These are phyloP conservation scores for Lacanobia wlatinum DNA, from an alignment of 2,888 invertebrate species.

Conservation along the genomic window DNA sequence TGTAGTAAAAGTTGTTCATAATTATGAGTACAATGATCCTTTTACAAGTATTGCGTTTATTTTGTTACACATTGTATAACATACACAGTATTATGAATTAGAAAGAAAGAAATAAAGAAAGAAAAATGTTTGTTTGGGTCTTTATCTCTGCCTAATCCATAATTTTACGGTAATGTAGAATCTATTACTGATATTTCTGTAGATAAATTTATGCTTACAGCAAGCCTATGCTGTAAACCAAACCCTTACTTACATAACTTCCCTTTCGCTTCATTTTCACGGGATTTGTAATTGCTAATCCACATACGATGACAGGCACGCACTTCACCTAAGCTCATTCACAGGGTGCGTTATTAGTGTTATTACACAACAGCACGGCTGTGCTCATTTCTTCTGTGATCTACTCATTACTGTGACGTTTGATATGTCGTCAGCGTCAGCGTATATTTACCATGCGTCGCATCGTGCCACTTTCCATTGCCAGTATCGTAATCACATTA, in stretches of 20 bases:
- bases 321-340: neutral
- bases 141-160: too few relatives aligned
- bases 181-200: neutral
- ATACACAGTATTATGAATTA: too few relatives aligned
- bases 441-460: slow-evolving; percentile 13
- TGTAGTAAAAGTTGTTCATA: too few relatives aligned
- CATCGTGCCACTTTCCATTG: slow-evolving; percentile 30
- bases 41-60: too few relatives aligned
- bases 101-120: too few relatives aligned
- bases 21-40: too few relatives aligned
- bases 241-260: neutral
- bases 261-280: neutral
- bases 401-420: slow-evolving; percentile 47
- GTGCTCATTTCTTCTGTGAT: slow-evolving; percentile 16
- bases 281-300: neutral
- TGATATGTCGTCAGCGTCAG: slow-evolving; percentile 20
- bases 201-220: neutral
- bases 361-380: slow-evolving; percentile 1
- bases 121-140: too few relatives aligned
- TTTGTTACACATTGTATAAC: too few relatives aligned
- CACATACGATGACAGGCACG: neutral
- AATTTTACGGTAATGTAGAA: neutral
- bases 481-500: slow-evolving; percentile 46
- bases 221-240: too few relatives aligned
- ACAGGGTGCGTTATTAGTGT: neutral